Evolutionary conservation across 2,797 vertebrate species (phyloP), one percentile per base, ranked within the genome.

Genomic region (Tarsius wallacei): DNA sequence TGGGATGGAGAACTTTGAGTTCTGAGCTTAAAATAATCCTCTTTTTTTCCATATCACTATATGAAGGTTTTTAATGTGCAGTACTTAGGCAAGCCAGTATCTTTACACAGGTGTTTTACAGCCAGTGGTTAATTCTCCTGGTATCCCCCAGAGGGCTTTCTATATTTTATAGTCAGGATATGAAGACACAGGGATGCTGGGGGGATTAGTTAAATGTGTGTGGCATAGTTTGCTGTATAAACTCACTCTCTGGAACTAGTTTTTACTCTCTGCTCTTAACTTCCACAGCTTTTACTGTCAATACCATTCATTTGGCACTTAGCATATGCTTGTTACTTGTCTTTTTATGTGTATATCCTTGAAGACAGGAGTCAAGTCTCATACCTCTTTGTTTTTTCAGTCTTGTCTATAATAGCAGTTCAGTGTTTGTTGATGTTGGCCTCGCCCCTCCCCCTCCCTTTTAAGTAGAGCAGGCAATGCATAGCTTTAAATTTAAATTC

Each of bases 201-300:
- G 77, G 87, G 96, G 91, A 97, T 97, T 98, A 96, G 92, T 95
- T 94, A 98, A 97, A 96, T 87, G 93, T 73, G 94, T 94, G 91
- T 97, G 96, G 93, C 86, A 94, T 64, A 91, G 63, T 97, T 96
- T 97, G 70, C 78, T 96, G 36, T 96, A 93, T 94, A 97, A 97
- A 98, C 95, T 90, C 74, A 59, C 51, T 90, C 86, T 96, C 76
- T 96, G 71, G 57, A 97, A 96, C 70, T 91, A 94, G 85, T 84
- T 97, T 97, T 97, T 16, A 16, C 78, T 96, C 73, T 88, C 59
- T 80, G 70, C 82, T 96, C 71, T 96, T 94, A 93, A 96, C 74
- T 85, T 94, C 21, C 64, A 96, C 49, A 93, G 96, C 74, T 98
- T 97, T 97, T 84, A 93, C 86, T 97, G 95, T 96, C 93, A 97